phyloP scores from a whole-genome alignment of 2,113 vertebrate genomes.

The Syngnathus typhle region DNA sequence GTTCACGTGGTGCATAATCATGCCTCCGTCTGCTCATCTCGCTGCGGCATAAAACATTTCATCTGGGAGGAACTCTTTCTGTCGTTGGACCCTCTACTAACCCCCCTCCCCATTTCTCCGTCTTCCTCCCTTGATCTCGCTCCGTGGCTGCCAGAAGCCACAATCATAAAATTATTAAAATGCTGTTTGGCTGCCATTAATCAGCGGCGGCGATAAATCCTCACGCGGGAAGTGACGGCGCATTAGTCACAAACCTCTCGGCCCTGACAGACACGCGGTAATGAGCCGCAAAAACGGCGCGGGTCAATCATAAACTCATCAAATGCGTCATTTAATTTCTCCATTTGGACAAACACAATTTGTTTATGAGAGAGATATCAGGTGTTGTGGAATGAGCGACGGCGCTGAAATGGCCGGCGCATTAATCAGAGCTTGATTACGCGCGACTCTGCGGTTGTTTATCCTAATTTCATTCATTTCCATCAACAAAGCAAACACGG shows the following conservation, averaged over 20 bases:
- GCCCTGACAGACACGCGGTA: conserved; percentile 78
- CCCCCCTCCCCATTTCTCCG: neutral
- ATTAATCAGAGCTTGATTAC: conserved; percentile 99
- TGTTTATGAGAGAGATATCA: conserved; percentile 99
- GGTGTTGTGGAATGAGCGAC: conserved; percentile 98
- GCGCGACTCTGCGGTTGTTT: conserved; percentile 95
- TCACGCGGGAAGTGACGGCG: conserved; percentile 82
- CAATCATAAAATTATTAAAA: conserved; percentile 93
- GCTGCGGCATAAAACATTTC: conserved; percentile 76
- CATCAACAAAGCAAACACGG: conserved; percentile 95
- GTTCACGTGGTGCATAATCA: conserved; percentile 71
- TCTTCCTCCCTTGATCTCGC: conserved; percentile 36
- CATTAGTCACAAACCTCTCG: conserved; percentile 87
- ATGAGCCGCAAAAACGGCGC: conserved; percentile 83
- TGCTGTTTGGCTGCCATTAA: conserved; percentile 90
- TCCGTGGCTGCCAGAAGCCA: conserved; percentile 77
- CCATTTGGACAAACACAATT: conserved; percentile 99
- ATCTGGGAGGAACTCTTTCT: conserved; percentile 79
- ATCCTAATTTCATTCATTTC: conserved; percentile 99
- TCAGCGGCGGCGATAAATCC: conserved; percentile 96
- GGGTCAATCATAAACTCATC: conserved; percentile 99
- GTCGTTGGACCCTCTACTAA: conserved; percentile 40
- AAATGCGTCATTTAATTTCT: conserved; percentile 99
- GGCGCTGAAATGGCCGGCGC: conserved; percentile 84
- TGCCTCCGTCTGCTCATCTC: conserved; percentile 71